Base-by-base conservation (phyloP, 2,797 vertebrate genomes). In the Amazonetta brasiliensis region DNA sequence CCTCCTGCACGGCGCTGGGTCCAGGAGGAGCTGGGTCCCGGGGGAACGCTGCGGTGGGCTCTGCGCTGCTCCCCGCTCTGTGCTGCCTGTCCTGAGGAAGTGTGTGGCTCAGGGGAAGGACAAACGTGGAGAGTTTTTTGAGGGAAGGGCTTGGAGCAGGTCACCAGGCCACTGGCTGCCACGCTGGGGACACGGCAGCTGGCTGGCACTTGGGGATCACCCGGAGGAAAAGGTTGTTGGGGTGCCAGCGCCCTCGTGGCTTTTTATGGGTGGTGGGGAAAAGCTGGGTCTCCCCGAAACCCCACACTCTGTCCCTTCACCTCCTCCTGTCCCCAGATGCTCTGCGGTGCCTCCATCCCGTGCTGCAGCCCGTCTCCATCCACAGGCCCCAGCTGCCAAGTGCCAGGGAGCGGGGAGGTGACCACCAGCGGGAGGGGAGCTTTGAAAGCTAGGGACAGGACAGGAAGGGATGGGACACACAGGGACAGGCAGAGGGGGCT, bases 121-220 rank as follows among this genome's bases (percentile, higher is more conserved):
- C 52, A 12, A 6, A 22, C 12, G 8, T 10, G 33, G 31, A 7
- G 39, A 0, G 7, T 0, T 59, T 7, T 3, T 0, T 43, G 33
- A 55, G 73, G n/a, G 56, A 2, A 52, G 17, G 30, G 74, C 81
- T 14, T 0, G 0, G 43, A 39, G 62, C 39, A 1, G 64, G 22
- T 28, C 89, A 50, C 11, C 3, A 5, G 30, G 79, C 35, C 78
- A 0, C 84, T 0, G 66, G 23, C 58, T 62, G 72, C 1, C 44
- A 0, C 74, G 4, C 44, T 3, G 81, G 21, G 92, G 54, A 66
- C 68, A 8, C 5, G 0, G 11, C 80, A 8, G 52, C 13, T 4
- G 2, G 8, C 7, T 6, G 48, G 9, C 64, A 1, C 55, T 14
- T 11, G 2, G 44, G 23, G 74, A 20, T 68, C 2, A 2, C 9